A percentile compares a stretch with the other conserved stretches of the same genome.
Evolutionary conservation across 2,113 vertebrate genomes (phyloP).

Genomic region (Channa argus): DNA sequence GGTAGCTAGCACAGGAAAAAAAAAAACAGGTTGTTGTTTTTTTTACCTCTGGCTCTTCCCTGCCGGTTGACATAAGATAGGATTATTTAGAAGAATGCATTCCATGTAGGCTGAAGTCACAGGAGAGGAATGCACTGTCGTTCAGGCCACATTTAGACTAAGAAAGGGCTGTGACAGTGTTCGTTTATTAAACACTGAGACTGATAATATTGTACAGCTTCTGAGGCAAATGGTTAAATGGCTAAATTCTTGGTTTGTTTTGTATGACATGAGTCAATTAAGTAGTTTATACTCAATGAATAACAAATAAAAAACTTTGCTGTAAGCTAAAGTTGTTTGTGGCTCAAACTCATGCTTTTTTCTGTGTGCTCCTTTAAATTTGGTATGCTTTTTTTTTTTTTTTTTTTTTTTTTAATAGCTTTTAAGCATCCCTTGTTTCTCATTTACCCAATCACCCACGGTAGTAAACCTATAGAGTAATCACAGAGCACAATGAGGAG

Average conservation of each 20-base stretch:
- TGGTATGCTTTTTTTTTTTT: constrained; percentile 8
- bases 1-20: constrained; percentile 25
- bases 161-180: constrained; percentile 1
- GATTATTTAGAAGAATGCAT: constrained; percentile 61
- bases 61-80: constrained; percentile 40
- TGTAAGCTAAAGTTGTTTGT: constrained; percentile 23
- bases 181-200: neutral
- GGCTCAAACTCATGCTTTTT: neutral
- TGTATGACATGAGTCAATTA: no score
- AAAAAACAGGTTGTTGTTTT: neutral
- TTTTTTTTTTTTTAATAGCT: neutral
- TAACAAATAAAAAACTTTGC: neutral
- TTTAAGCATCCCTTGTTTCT: constrained; percentile 16
- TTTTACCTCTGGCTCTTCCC: constrained; percentile 3
- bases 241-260: no score
- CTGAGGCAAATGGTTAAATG: neutral
- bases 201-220: neutral
- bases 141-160: constrained; percentile 15
- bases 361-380: constrained; percentile 24
- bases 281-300: no score
- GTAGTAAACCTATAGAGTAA: constrained; percentile 50
- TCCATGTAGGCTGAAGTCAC: constrained; percentile 69
- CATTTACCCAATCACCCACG: constrained; percentile 2
- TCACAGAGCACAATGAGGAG: constrained; percentile 51
- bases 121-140: constrained; percentile 65